A percentile compares a stretch with the other conserved stretches of the same genome.
These are phyloP conservation scores for Anniella stebbinsi DNA, from an alignment of 2,797 vertebrate genomes.

Conservation along the genomic window DNA sequence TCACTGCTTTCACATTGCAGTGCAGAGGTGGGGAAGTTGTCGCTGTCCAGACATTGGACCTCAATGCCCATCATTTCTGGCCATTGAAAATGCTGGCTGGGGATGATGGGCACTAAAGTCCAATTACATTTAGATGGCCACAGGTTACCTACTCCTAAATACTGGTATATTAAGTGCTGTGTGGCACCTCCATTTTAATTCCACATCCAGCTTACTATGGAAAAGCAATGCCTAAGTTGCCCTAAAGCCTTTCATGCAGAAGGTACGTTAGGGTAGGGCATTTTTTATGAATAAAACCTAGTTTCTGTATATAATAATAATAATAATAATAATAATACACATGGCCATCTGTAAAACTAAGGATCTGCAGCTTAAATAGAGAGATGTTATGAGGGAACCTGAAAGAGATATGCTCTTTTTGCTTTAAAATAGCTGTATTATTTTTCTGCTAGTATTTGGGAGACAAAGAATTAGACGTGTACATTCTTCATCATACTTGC, in stretches of 20 bases:
- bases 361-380: neutral
- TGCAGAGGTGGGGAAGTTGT: neutral
- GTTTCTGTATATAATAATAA: neutral
- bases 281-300: neutral
- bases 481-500: conserved; percentile 23
- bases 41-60: neutral
- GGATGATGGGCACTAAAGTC: neutral
- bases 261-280: neutral
- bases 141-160: neutral
- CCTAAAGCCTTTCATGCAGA: neutral
- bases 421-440: neutral
- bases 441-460: neutral
- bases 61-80: neutral
- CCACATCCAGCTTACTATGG: neutral
- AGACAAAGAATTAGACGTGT: neutral
- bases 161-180: neutral
- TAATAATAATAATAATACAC: neutral
- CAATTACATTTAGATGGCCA: neutral
- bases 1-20: too few relatives aligned
- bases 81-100: neutral
- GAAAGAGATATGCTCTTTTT: neutral
- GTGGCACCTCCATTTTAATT: neutral
- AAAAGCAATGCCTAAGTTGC: neutral
- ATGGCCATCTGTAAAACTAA: neutral
- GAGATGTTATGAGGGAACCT: neutral